A percentile compares a stretch with the other conserved stretches of the same genome.
Conservation (phyloP, 2,797 vertebrate genomes). For the Characodon lateralis region DNA sequence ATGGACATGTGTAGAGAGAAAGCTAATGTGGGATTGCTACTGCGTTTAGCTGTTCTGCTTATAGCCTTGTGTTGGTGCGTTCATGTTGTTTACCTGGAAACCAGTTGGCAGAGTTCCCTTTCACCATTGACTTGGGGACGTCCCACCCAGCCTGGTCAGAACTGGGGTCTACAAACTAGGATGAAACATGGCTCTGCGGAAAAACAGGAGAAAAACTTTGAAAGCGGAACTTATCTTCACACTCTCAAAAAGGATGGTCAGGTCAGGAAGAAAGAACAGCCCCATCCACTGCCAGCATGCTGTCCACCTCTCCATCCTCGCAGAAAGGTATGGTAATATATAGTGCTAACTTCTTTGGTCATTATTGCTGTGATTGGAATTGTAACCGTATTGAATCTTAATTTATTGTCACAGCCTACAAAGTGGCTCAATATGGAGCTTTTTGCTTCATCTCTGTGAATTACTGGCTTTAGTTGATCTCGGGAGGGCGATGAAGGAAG, state of each 20-base stretch:
- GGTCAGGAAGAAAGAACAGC: slow-evolving; percentile 21
- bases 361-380: slow-evolving; percentile 36
- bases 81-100: slow-evolving; percentile 78
- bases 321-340: slow-evolving; percentile 73
- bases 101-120: slow-evolving; percentile 32
- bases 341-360: background rate
- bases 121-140: slow-evolving; percentile 22
- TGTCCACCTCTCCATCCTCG: slow-evolving; percentile 46
- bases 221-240: slow-evolving; percentile 73
- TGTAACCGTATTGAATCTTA: slow-evolving; percentile 38
- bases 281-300: slow-evolving; percentile 20
- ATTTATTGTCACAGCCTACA: slow-evolving; percentile 29
- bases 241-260: slow-evolving; percentile 45
- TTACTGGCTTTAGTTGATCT: slow-evolving; percentile 54
- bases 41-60: slow-evolving; percentile 80
- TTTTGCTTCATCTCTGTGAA: slow-evolving; percentile 40
- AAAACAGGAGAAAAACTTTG: slow-evolving; percentile 39
- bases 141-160: slow-evolving; percentile 32
- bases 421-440: slow-evolving; percentile 34
- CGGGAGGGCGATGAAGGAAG: slow-evolving; percentile 46
- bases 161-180: slow-evolving; percentile 31
- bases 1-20: slow-evolving; percentile 65
- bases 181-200: slow-evolving; percentile 20
- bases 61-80: slow-evolving; percentile 80
- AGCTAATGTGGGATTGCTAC: slow-evolving; percentile 62